A percentile compares a stretch with the other conserved stretches of the same genome.
Evolutionary conservation across 2,797 vertebrate species (phyloP).

Genomic region (Rhinoraja longicauda): DNA sequence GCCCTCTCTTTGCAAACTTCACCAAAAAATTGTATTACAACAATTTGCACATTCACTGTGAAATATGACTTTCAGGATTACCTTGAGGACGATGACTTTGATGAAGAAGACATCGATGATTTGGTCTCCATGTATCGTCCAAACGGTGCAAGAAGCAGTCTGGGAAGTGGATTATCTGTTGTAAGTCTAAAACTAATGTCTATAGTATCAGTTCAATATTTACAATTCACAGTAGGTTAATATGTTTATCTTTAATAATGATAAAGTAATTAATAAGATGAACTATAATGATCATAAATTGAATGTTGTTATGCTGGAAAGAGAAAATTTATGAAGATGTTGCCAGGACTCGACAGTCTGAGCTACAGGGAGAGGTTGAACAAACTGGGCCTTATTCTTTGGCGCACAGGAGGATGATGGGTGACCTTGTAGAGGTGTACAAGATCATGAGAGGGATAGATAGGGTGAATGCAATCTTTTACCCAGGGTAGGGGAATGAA

Average conservation of each 20-base stretch:
- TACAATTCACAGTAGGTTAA: not conserved
- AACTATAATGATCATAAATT: no score
- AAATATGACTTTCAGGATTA: constrained; percentile 57
- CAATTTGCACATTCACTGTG: not conserved
- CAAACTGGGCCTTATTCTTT: no score
- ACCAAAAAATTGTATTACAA: not conserved
- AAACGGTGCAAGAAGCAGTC: constrained; percentile 48
- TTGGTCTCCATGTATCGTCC: constrained; percentile 66
- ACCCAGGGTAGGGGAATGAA: no score
- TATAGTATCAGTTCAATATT: not conserved
- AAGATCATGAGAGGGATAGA: no score
- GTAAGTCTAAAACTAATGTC: constrained; percentile 58
- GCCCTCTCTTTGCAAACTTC: not conserved
- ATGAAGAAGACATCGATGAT: constrained; percentile 73
- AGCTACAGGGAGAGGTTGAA: no score
- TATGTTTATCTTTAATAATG: not conserved
- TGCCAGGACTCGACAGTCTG: no score
- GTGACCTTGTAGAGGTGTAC: no score
- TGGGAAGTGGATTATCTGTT: constrained; percentile 69
- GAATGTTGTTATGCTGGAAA: no score
- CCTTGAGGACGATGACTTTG: constrained; percentile 66
- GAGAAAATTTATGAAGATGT: no score
- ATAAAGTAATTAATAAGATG: no score
- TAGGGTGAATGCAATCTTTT: no score
- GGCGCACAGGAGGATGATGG: no score